Evolutionary conservation across 2,888 invertebrate genomes (phyloP), one percentile per base, ranked within the genome.

Genomic region (Ichneumoninae sp.): DNA sequence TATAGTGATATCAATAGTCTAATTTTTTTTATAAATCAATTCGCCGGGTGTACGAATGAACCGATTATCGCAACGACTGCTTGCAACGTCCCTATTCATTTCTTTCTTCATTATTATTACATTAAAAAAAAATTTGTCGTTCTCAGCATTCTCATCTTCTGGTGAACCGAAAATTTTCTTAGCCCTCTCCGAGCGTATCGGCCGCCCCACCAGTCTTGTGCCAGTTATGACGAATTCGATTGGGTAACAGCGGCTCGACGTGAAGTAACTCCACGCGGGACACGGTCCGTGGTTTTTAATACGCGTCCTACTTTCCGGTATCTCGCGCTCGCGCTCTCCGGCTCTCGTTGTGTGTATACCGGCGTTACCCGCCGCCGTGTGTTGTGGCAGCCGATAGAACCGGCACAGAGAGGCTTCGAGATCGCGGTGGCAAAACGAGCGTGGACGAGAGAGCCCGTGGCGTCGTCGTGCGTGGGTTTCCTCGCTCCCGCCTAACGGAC

Each of bases 221-320:
- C 90, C 89, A 90, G 90, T 92, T 92, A 92, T 92, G 93, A 93
- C 92, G 91, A 93, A 93, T 93, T 93, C 91, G 92, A 93, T 93
- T 93, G 93, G 89, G 93, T 92, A 93, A 93, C 80, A 88, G 83
- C 85, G 83, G 76, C 85, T 85, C 82, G 82, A 85, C 84, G 85
- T 87, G 88, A 88, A 88, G 88, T 88, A 88, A 88, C 86, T 81
- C 85, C 87, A 87, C 92, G 91, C 91, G 91, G 91, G 91, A 92
- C 91, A 92, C 90, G 92, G 91, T 91, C 91, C 92, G 93, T 92
- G 93, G 92, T 93, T 93, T 93, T 93, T 93, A 93, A 93, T 93
- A 93, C 92, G 93, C 92, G 93, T 93, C 93, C 93, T 93, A 93
- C 93, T 93, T 93, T 93, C 91, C 90, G 91, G 90, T 90, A 91